Percentiles rank a stretch among this genome's conserved stretches.
Evolutionary conservation across 2,113 vertebrate genomes (phyloP).

Genomic region (Tiliqua scincoides): DNA sequence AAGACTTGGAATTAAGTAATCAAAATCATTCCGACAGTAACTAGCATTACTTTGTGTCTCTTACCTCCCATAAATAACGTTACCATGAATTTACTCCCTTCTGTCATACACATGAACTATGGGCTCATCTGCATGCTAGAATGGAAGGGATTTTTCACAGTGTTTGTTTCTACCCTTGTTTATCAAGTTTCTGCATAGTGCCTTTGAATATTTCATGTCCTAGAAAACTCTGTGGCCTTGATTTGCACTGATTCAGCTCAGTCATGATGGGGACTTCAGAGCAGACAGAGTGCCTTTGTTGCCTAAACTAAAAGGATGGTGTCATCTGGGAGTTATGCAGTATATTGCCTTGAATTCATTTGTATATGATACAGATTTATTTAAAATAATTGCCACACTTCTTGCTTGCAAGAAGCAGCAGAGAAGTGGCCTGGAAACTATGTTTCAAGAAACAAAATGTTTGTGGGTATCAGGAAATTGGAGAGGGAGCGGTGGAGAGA

Average conservation of each 20-base stretch:
- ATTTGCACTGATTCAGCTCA: constrained; percentile 1
- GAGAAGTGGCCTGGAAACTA: background rate
- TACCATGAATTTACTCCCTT: background rate
- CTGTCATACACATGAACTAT: background rate
- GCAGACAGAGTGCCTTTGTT: background rate
- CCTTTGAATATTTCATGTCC: constrained; percentile 10
- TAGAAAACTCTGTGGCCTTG: background rate
- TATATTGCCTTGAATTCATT: background rate
- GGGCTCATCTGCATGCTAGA: constrained; percentile 9
- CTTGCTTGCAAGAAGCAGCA: background rate
- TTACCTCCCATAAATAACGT: background rate
- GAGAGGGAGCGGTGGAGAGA: no score
- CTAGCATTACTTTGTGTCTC: background rate
- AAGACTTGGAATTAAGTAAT: background rate
- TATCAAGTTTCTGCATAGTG: background rate
- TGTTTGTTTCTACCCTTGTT: constrained; percentile 21
- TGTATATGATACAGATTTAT: background rate
- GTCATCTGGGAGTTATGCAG: background rate
- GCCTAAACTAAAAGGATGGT: background rate
- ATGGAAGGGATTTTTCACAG: constrained; percentile 2
- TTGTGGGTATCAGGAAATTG: no score
- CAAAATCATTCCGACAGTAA: background rate
- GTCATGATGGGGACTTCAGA: background rate
- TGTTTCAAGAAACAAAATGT: background rate
- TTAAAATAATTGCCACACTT: background rate